Evolutionary conservation across 92 coral and sea anemone species (phyloP).

Genomic region (Pocillopora meandrina): DNA sequence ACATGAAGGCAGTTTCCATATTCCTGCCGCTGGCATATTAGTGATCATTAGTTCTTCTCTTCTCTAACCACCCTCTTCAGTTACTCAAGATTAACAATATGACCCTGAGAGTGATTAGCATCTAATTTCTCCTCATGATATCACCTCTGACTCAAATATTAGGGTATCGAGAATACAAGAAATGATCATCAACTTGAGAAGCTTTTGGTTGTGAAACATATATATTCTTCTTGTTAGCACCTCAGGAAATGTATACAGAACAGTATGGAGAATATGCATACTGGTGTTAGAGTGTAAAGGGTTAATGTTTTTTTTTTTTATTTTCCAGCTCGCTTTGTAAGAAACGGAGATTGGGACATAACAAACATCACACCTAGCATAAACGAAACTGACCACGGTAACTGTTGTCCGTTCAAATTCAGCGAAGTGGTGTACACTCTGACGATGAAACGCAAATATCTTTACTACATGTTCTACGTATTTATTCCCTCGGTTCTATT

Average conservation of each 20-base stretch:
- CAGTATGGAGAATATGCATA: too few relatives aligned
- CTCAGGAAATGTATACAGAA: too few relatives aligned
- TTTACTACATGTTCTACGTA: slow-evolving; percentile 67
- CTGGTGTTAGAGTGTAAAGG: too few relatives aligned
- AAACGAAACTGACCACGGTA: slow-evolving; percentile 34
- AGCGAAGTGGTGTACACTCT: slow-evolving; percentile 44
- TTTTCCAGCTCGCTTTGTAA: slow-evolving; percentile 48
- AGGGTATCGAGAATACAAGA: too few relatives aligned
- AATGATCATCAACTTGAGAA: too few relatives aligned
- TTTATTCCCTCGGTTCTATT: slow-evolving; percentile 66
- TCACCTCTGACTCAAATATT: too few relatives aligned
- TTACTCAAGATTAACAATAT: neutral
- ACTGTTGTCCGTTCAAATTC: slow-evolving; percentile 69
- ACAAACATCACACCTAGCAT: neutral
- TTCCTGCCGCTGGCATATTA: neutral
- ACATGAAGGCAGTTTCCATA: too few relatives aligned
- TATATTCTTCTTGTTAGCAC: too few relatives aligned
- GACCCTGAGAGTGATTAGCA: too few relatives aligned
- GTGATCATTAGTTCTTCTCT: neutral
- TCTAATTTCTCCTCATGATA: too few relatives aligned
- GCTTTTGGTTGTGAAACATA: too few relatives aligned
- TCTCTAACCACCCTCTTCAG: neutral
- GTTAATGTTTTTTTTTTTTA: neutral
- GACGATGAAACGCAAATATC: slow-evolving; percentile 48
- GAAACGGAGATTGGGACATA: slow-evolving; percentile 72